Conservation (phyloP, 2,888 invertebrate species). For the Spicauda simplicius region DNA sequence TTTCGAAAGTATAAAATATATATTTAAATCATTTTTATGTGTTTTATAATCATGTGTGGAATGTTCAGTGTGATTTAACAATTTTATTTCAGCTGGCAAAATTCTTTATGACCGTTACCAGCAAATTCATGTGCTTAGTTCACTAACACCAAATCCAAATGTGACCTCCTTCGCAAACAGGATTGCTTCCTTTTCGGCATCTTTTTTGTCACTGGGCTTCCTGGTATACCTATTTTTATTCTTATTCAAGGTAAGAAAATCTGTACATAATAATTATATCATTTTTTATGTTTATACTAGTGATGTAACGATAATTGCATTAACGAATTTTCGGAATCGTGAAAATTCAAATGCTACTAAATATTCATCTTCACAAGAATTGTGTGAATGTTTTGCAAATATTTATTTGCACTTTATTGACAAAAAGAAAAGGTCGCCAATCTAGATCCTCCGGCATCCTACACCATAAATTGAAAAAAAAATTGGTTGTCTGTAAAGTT, state of each 20-base stretch:
- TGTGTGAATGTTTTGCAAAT: no score
- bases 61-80: constrained; percentile 49
- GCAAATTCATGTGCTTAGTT: constrained; percentile 81
- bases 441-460: no score
- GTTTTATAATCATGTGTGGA: constrained; percentile 1
- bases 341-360: no score
- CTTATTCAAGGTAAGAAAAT: constrained; percentile 73
- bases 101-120: constrained; percentile 87
- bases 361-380: no score
- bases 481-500: no score
- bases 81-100: constrained; percentile 81
- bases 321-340: no score
- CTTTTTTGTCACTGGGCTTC: constrained; percentile 86
- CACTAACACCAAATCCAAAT: constrained; percentile 79
- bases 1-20: no score
- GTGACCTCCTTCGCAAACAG: constrained; percentile 76
- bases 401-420: no score
- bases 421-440: no score
- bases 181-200: constrained; percentile 75
- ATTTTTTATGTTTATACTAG: no score
- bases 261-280: background rate
- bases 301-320: no score
- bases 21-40: background rate
- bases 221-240: constrained; percentile 78
- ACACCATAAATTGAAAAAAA: no score